These are phyloP conservation scores for Rhabdornis inornatus DNA, from an alignment of 2,113 vertebrate genomes.

Conservation along the genomic window DNA sequence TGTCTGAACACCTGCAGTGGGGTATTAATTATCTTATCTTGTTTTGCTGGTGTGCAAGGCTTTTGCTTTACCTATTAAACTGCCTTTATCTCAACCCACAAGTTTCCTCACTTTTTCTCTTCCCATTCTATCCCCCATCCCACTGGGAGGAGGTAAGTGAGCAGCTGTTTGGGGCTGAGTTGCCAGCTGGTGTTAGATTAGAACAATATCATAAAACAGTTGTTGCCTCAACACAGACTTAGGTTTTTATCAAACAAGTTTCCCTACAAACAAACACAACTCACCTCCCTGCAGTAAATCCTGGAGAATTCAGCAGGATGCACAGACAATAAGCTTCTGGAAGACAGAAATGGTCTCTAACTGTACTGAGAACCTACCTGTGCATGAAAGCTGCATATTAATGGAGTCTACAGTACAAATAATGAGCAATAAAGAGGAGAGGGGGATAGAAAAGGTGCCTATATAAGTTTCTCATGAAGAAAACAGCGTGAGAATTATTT, in stretches of 20 bases:
- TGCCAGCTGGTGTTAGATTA: neutral
- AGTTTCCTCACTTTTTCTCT: neutral
- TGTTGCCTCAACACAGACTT: neutral
- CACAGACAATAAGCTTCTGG: neutral
- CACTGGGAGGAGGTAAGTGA: neutral
- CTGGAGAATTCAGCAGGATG: neutral
- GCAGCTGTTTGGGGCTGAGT: neutral
- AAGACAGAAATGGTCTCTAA: neutral
- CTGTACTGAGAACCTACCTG: neutral
- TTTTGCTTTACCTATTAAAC: neutral
- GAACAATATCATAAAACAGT: neutral
- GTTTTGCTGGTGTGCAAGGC: rapidly evolving
- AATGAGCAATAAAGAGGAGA: neutral
- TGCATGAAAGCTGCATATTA: neutral
- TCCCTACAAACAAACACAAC: neutral
- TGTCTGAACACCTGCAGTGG: neutral
- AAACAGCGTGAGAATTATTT: neutral
- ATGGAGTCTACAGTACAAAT: neutral
- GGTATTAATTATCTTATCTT: neutral
- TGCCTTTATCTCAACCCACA: neutral
- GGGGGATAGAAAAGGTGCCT: neutral
- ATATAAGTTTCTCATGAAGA: neutral
- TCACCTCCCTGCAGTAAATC: neutral
- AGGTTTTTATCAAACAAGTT: neutral
- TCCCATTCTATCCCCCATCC: neutral